Evolutionary conservation across 2,797 vertebrate species (phyloP).

Genomic region (Gymnopithys bicolor): DNA sequence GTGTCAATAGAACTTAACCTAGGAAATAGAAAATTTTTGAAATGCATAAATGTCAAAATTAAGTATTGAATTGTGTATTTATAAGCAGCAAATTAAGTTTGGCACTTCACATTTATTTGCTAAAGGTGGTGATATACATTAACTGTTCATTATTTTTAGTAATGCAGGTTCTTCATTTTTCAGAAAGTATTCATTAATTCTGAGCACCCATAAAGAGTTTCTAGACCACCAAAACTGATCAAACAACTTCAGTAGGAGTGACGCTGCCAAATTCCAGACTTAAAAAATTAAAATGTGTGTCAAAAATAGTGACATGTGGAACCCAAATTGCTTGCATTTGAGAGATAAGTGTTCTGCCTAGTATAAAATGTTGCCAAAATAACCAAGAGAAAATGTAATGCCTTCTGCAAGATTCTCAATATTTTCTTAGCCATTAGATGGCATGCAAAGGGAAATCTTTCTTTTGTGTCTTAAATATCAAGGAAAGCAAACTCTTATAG

Average conservation of each 20-base stretch:
- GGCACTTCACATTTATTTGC: neutral
- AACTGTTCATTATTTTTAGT: neutral
- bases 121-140: neutral
- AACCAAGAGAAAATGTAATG: neutral
- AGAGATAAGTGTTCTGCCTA: neutral
- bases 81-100: neutral
- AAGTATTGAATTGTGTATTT: neutral
- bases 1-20: constrained; percentile 98
- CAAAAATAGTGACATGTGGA: neutral
- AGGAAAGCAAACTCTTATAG: neutral
- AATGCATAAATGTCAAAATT: constrained; percentile 1
- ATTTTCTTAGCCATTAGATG: neutral
- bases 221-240: neutral
- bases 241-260: neutral
- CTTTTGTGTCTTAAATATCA: neutral
- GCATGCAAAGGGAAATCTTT: neutral
- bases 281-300: neutral
- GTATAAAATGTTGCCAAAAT: neutral
- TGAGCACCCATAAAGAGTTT: neutral
- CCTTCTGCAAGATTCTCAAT: neutral
- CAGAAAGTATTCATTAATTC: neutral
- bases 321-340: neutral
- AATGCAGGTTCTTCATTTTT: neutral
- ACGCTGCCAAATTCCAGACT: neutral
- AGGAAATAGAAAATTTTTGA: constrained; percentile 44